Evolutionary conservation across 2,888 invertebrate species (phyloP), one percentile per base, ranked within the genome.

Genomic region (Augiades crinisus): DNA sequence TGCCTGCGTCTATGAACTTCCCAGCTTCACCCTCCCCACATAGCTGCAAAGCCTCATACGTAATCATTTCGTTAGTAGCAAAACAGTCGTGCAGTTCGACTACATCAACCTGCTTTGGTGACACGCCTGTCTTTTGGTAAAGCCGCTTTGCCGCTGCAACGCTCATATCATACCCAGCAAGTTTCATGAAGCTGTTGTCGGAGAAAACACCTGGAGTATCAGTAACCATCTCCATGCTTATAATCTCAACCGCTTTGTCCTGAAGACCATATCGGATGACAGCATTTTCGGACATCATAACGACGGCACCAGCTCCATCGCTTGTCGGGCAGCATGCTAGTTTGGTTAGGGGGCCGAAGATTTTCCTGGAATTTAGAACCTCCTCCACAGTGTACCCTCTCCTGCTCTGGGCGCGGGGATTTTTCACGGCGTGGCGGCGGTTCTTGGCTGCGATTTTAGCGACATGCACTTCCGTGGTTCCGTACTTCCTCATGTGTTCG

Each of bases 401-500:
- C 69, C 94, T 95, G 75, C 98, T 98, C 78, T 99, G 99, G 0
- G 99, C 98, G 68, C 98, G 95, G 81, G 99, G 99, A 88, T 99
- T 99, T 75, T 99, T 98, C 0, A 94, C 92, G 3, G 99, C 99
- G 83, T 99, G 99, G 63, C 96, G 94, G 78, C 99, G 99, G 82
- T 99, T 99, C 81, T 99, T 99, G 73, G 95, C 95, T 0, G 99
- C 99, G 70, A 99, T 98, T 87, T 99, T 99, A 0, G 97, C 99
- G 70, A 99, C 95, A 72, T 99, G 99, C 58, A 96, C 93, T 10
- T 95, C 93, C 56, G 93, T 97, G 0, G 98, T 97, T 31, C 98
- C 99, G 83, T 98, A 99, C 80, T 95, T 96, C 69, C 96, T 92
- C 97, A 98, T 99, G 72, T 99, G 99, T 71, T 99, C 99, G 40